phyloP scores from a whole-genome alignment of 2,888 invertebrate genomes.

The Sarcophaga rosellei region DNA sequence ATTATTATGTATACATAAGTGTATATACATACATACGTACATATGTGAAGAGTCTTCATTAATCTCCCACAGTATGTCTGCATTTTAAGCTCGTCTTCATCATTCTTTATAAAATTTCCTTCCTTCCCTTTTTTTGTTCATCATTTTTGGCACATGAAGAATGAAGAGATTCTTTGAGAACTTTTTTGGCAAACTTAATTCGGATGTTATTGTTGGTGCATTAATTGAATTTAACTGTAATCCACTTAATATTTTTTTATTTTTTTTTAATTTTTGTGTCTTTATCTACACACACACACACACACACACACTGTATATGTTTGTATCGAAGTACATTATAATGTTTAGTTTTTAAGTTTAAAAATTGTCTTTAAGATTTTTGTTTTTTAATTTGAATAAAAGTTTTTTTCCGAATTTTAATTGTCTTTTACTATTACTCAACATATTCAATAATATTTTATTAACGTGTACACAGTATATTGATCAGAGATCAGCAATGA shows the following conservation, averaged over 20 bases:
- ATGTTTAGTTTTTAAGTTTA: constrained; percentile 62
- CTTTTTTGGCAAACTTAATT: constrained; percentile 73
- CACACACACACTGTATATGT: constrained; percentile 2
- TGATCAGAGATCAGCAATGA: too few species aligned
- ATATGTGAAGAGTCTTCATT: constrained; percentile 40
- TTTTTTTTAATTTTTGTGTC: not conserved
- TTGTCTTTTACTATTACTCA: too few species aligned
- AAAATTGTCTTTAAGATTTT: constrained; percentile 73
- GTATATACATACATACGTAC: not conserved
- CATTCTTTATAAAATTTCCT: constrained; percentile 14
- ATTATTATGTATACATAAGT: not conserved
- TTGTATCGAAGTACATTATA: constrained; percentile 7
- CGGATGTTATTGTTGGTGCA: constrained; percentile 74
- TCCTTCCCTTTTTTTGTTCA: constrained; percentile 18
- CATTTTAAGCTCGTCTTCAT: constrained; percentile 29
- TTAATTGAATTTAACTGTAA: constrained; percentile 78
- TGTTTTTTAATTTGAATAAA: constrained; percentile 37
- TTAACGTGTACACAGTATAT: too few species aligned
- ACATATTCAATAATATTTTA: too few species aligned
- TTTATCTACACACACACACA: constrained; percentile 20
- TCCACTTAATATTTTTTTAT: constrained; percentile 70
- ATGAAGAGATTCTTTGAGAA: constrained; percentile 59
- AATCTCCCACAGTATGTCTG: constrained; percentile 43
- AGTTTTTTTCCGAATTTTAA: too few species aligned
- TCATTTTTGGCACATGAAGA: constrained; percentile 47